Conservation (phyloP, 2,797 vertebrate species). For the Hemibagrus guttatus region DNA sequence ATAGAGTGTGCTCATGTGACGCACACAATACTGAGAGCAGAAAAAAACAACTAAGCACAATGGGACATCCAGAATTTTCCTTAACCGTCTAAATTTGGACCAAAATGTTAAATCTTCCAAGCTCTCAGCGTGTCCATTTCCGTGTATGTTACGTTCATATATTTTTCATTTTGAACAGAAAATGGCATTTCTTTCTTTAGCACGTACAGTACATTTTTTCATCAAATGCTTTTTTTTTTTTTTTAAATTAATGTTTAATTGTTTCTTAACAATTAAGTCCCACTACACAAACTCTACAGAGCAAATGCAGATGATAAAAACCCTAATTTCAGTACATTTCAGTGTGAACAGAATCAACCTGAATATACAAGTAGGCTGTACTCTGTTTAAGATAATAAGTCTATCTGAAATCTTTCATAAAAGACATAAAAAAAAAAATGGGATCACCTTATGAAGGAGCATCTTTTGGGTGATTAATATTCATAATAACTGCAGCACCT, state of each 20-base stretch:
- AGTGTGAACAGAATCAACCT: neutral
- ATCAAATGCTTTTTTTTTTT: neutral
- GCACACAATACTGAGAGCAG: neutral
- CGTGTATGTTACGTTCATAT: neutral
- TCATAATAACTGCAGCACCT: neutral
- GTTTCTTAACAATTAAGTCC: neutral
- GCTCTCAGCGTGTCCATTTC: neutral
- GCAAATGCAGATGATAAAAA: neutral
- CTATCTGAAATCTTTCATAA: neutral
- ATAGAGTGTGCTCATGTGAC: conserved; percentile 29
- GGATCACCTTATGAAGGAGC: neutral
- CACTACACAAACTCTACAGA: neutral
- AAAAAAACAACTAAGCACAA: neutral
- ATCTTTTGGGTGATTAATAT: neutral
- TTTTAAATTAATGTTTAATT: neutral
- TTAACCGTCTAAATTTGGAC: neutral
- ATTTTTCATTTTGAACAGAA: neutral
- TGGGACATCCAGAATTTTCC: conserved; percentile 7
- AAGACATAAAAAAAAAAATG: neutral
- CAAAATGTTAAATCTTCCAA: neutral
- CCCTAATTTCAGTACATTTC: neutral
- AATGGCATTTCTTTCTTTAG: neutral
- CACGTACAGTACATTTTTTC: neutral
- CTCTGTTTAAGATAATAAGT: neutral
- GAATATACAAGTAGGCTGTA: neutral